These are phyloP conservation scores for Molossus molossus DNA, from an alignment of 2,797 vertebrate genomes.

Conservation along the genomic window DNA sequence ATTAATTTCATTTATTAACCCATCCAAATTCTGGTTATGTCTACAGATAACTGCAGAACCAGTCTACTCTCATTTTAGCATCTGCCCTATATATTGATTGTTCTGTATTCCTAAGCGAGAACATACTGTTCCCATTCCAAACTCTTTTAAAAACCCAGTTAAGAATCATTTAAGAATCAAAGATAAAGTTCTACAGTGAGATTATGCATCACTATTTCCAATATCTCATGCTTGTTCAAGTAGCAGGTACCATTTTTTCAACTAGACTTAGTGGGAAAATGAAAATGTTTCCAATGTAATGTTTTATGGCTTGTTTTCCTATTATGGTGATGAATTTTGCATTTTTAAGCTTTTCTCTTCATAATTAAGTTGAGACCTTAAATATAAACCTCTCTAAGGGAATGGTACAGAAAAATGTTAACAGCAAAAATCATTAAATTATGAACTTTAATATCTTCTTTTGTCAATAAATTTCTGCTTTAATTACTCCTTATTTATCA, in stretches of 20 bases:
- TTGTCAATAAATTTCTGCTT: conserved; percentile 47
- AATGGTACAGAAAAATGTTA: conserved; percentile 49
- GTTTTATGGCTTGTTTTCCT: conserved; percentile 81
- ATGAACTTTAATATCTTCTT: conserved; percentile 62
- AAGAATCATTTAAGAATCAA: conserved; percentile 85
- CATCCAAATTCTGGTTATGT: conserved; percentile 42
- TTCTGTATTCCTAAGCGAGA: conserved; percentile 83
- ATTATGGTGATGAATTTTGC: conserved; percentile 79
- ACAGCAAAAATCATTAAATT: conserved; percentile 37
- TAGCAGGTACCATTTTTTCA: conserved; percentile 81
- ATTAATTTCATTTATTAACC: conserved; percentile 14
- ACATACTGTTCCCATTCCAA: conserved; percentile 84
- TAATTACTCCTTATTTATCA: conserved; percentile 16
- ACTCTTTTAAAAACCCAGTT: conserved; percentile 79
- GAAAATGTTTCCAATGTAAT: conserved; percentile 84
- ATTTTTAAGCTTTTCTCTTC: conserved; percentile 70
- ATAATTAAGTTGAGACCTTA: conserved; percentile 85
- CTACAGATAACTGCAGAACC: background rate
- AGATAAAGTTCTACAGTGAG: conserved; percentile 83
- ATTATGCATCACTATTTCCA: conserved; percentile 73
- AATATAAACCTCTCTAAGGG: conserved; percentile 65
- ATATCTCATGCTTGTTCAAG: conserved; percentile 72
- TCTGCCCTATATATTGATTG: conserved; percentile 81
- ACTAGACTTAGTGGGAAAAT: conserved; percentile 84
- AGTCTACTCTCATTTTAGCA: background rate